A percentile compares a stretch with the other conserved stretches of the same genome.
These are phyloP conservation scores for Euzetes globulus DNA, from an alignment of 2,888 invertebrate species.

Conservation along the genomic window DNA sequence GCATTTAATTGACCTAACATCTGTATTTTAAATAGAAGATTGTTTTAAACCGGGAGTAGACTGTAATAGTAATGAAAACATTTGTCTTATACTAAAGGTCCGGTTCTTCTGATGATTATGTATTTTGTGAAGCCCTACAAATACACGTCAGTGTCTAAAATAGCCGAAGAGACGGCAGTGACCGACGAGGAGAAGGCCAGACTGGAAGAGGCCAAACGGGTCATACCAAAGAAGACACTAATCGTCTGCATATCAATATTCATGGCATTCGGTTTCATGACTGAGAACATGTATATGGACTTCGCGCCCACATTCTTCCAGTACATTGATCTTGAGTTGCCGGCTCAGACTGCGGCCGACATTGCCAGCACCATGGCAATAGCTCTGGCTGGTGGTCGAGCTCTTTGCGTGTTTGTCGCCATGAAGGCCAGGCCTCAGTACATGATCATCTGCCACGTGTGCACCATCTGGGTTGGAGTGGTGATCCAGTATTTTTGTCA, in stretches of 20 bases:
- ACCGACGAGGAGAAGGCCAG: neutral
- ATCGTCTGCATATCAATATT: neutral
- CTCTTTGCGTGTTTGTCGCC: constrained; percentile 14
- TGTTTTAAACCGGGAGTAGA: too few relatives aligned
- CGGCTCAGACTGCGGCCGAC: neutral
- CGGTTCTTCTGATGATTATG: neutral
- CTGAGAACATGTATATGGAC: constrained; percentile 25
- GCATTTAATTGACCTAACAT: too few relatives aligned
- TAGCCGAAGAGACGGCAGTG: neutral
- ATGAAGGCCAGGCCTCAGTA: constrained; percentile 19
- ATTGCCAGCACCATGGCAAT: neutral
- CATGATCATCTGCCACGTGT: neutral
- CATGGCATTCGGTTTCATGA: neutral
- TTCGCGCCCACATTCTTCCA: constrained; percentile 26
- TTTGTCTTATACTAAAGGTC: too few relatives aligned
- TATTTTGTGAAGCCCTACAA: neutral
- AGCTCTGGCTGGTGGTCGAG: constrained; percentile 12
- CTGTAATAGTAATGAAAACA: too few relatives aligned
- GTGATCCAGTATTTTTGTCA: neutral
- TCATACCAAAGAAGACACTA: neutral
- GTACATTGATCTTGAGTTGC: neutral
- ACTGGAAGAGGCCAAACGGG: neutral
- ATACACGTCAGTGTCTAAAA: neutral
- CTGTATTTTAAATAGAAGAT: too few relatives aligned
- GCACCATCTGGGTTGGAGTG: neutral